These are phyloP conservation scores for Rhea americana DNA, from an alignment of 2,113 vertebrate genomes.

Conservation along the genomic window DNA sequence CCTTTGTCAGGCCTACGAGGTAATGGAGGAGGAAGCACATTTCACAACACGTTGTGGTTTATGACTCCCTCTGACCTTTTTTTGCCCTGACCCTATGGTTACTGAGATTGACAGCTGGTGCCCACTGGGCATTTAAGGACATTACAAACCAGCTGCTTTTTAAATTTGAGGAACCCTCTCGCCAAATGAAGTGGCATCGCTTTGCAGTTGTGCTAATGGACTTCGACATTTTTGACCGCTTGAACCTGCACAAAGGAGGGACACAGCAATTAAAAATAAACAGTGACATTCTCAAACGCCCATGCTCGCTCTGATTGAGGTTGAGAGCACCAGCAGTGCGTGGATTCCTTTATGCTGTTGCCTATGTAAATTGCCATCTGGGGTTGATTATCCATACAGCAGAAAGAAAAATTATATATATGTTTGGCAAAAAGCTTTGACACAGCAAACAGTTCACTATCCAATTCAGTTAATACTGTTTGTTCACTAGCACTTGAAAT, in stretches of 20 bases:
- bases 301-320: slow-evolving; percentile 63
- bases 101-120: slow-evolving; percentile 64
- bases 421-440: slow-evolving; percentile 69
- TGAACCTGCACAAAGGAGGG: slow-evolving; percentile 74
- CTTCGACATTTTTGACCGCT: slow-evolving; percentile 74
- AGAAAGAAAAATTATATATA: slow-evolving; percentile 55
- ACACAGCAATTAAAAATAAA: slow-evolving; percentile 79
- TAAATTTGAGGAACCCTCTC: slow-evolving; percentile 60
- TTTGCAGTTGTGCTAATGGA: slow-evolving; percentile 70
- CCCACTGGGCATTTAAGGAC: slow-evolving; percentile 64
- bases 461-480: slow-evolving; percentile 37
- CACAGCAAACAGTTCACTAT: slow-evolving; percentile 54
- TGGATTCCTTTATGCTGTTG: slow-evolving; percentile 65
- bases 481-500: slow-evolving; percentile 32
- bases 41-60: slow-evolving; percentile 60
- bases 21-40: slow-evolving; percentile 50
- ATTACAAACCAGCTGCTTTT: slow-evolving; percentile 61
- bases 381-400: slow-evolving; percentile 72
- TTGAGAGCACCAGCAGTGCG: slow-evolving; percentile 60
- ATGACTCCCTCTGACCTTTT: slow-evolving; percentile 57
- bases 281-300: slow-evolving; percentile 72
- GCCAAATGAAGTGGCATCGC: slow-evolving; percentile 66
- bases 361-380: slow-evolving; percentile 76
- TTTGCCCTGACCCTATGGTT: slow-evolving; percentile 58
- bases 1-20: slow-evolving; percentile 45